phyloP scores from a whole-genome alignment of 1,140 invertebrate species.

The Drosophila watanabei region DNA sequence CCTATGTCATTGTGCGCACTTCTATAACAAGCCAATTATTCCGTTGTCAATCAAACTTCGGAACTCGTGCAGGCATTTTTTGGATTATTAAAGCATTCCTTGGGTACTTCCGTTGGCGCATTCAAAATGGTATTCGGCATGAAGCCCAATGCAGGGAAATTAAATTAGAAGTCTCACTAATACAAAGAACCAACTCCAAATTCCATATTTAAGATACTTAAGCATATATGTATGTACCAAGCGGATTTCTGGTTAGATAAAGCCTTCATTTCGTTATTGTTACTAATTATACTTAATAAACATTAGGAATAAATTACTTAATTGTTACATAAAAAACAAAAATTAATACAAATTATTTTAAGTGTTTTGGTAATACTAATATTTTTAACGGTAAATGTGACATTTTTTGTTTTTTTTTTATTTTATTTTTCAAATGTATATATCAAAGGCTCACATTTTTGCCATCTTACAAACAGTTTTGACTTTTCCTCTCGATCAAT shows the following conservation, averaged over 20 bases:
- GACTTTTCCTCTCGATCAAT: not conserved
- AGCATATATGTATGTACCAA: not conserved
- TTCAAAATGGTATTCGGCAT: not conserved
- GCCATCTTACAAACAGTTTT: no score
- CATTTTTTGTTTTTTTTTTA: no score
- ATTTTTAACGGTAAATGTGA: no score
- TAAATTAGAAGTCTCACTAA: not conserved
- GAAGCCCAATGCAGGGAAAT: not conserved
- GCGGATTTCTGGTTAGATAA: not conserved
- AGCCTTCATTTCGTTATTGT: not conserved
- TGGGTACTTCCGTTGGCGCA: not conserved
- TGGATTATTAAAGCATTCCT: constrained; percentile 9
- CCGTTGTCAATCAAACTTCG: constrained; percentile 25
- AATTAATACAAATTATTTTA: no score
- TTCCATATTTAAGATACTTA: not conserved
- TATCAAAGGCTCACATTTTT: not conserved
- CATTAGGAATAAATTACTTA: no score
- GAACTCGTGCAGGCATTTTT: constrained; percentile 8
- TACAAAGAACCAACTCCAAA: not conserved
- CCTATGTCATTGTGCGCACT: constrained; percentile 1
- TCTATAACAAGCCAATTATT: constrained; percentile 19
- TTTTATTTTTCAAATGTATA: no score
- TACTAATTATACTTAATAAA: no score
- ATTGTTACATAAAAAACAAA: no score
- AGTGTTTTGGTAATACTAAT: no score